These are phyloP conservation scores for Torymus aiolomorphi DNA, from an alignment of 2,888 invertebrate genomes.

Conservation along the genomic window DNA sequence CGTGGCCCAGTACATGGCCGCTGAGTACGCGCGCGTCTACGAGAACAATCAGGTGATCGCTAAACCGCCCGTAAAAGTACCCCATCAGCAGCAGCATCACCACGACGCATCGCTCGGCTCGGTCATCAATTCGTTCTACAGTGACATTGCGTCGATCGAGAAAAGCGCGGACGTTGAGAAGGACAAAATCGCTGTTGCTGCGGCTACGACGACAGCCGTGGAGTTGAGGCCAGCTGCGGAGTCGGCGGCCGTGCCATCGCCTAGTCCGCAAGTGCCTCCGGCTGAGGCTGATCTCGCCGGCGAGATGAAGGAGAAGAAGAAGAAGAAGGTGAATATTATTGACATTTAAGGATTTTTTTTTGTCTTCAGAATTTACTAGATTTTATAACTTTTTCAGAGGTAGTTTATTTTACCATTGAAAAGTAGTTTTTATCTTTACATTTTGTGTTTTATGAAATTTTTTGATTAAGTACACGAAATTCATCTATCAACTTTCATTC, in stretches of 20 bases:
- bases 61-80: conserved; percentile 72
- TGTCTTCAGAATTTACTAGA: not conserved
- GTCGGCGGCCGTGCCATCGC: conserved; percentile 42
- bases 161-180: conserved; percentile 63
- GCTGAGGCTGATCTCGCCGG: conserved; percentile 56
- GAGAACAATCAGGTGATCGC: conserved; percentile 72
- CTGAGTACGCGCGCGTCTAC: conserved; percentile 70
- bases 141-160: conserved; percentile 79
- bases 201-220: conserved; percentile 32
- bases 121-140: conserved; percentile 80
- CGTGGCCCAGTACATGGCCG: conserved; percentile 68
- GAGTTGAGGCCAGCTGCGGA: conserved; percentile 50
- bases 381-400: not conserved
- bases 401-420: no score
- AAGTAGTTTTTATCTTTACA: no score
- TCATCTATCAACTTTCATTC: no score
- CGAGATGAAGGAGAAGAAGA: conserved; percentile 74
- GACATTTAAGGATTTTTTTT: not conserved
- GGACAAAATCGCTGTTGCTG: conserved; percentile 58
- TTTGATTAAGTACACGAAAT: no score
- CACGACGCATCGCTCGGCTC: conserved; percentile 73
- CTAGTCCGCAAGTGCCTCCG: conserved; percentile 55
- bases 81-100: conserved; percentile 25
- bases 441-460: no score
- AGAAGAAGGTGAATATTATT: conserved; percentile 69